Evolutionary conservation across 2,888 invertebrate species (phyloP).

Genomic region (Dynastes hyllus): DNA sequence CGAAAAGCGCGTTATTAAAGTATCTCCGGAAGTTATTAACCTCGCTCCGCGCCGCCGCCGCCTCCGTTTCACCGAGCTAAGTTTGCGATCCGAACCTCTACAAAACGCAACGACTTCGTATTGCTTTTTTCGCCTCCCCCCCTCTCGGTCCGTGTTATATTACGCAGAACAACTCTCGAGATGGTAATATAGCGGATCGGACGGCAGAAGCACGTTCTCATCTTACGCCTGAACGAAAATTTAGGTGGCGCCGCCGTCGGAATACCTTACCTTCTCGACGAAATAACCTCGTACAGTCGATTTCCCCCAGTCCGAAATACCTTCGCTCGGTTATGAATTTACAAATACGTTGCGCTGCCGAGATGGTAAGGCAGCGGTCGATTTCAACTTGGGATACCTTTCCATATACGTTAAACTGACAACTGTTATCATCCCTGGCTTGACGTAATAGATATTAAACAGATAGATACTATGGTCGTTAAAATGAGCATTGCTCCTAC

Average conservation of each 20-base stretch:
- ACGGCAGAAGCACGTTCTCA: constrained; percentile 17
- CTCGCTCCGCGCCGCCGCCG: neutral
- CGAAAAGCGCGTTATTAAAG: constrained; percentile 3
- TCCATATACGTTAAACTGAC: too few relatives aligned
- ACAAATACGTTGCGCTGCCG: constrained; percentile 3
- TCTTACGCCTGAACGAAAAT: constrained; percentile 30
- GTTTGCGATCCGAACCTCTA: constrained; percentile 10
- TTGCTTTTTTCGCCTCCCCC: constrained; percentile 8
- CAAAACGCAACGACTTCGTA: constrained; percentile 5
- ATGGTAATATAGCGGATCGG: constrained; percentile 30
- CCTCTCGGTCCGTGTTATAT: constrained; percentile 1
- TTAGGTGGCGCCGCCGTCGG: neutral
- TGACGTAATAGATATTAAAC: too few relatives aligned
- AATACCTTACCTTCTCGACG: constrained; percentile 3
- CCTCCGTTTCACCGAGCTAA: neutral
- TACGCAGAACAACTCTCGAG: constrained; percentile 25
- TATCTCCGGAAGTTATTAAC: constrained; percentile 17
- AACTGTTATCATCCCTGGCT: too few relatives aligned
- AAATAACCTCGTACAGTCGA: neutral
- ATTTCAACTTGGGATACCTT: too few relatives aligned
- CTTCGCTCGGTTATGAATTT: constrained; percentile 19
- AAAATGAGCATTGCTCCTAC: too few relatives aligned
- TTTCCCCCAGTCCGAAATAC: neutral
- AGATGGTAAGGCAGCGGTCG: neutral
- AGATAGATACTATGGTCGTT: too few relatives aligned